Percentiles rank a stretch among this genome's conserved stretches.
phyloP scores from a whole-genome alignment of 2,797 vertebrate species.

The Hypotaenidia philippensis region DNA sequence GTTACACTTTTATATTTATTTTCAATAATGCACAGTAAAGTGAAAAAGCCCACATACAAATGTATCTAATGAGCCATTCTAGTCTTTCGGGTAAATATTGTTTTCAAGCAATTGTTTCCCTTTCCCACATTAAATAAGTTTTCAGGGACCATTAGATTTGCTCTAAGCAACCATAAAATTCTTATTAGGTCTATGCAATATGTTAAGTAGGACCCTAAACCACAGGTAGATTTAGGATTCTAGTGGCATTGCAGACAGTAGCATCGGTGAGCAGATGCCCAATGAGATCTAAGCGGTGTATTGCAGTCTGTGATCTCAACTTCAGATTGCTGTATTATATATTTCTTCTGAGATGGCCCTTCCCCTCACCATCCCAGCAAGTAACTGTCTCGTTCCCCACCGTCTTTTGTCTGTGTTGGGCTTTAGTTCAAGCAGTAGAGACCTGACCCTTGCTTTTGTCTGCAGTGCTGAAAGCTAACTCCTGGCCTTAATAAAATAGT shows the following conservation, averaged over 20 bases:
- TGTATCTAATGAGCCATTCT: conserved; percentile 11
- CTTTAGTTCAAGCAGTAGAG: not conserved
- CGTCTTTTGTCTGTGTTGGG: not conserved
- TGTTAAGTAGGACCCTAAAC: not conserved
- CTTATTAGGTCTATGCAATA: conserved; percentile 42
- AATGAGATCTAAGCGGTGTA: rapidly evolving
- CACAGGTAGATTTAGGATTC: not conserved
- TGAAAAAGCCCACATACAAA: conserved; percentile 18
- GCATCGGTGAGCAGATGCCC: not conserved
- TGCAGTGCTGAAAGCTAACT: not conserved
- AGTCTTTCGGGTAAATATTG: conserved; percentile 27
- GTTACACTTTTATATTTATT: conserved; percentile 30
- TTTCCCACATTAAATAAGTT: conserved; percentile 7
- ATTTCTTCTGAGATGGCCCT: not conserved
- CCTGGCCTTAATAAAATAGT: not conserved
- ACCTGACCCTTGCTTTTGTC: not conserved
- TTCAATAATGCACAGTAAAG: conserved; percentile 30
- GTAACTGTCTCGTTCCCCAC: not conserved
- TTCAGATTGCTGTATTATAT: not conserved
- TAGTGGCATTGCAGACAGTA: not conserved
- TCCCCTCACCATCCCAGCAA: not conserved
- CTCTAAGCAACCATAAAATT: conserved; percentile 39
- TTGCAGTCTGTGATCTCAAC: not conserved
- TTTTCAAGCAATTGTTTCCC: conserved; percentile 31
- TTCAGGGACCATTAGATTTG: conserved; percentile 24